Base-by-base conservation (phyloP, 2,888 invertebrate genomes). In the Pasiphila rectangulata region DNA sequence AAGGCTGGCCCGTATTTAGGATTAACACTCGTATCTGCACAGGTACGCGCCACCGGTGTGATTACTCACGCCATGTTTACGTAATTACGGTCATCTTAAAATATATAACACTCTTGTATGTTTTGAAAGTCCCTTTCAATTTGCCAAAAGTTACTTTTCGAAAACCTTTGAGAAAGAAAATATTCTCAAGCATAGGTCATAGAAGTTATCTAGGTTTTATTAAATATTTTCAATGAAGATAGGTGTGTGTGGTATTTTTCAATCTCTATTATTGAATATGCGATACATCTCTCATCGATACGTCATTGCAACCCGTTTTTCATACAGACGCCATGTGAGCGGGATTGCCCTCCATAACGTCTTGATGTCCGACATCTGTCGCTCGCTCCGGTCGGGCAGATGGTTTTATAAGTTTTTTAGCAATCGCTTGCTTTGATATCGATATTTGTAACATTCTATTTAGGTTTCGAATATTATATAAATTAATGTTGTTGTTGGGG, bases 321-420 rank as follows among this genome's bases (percentile, higher is more conserved):
- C 69, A 64, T 72, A 59, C 38, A 15, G 27, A n/a, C 65, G 67
- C 68, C 75, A 77, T 71, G 69, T 74, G 79, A 79, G 63, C 69
- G 68, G 79, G 79, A 82, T 84, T 79, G 78, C 79, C 75, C 76
- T 69, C 79, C 60, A 70, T 83, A 81, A 85, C 78, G 81, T 83
- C 86, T 84, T 82, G 79, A 85, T 83, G 78, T 77, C 76, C 50
- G 69, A 74, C 86, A 86, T 79, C 78, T 85, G 86, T 70, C 69
- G 71, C 37, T 37, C 68, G 63, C 58, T 66, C 60, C 71, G 64
- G 67, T 63, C 64, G 58, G 54, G 59, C 84, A 79, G 74, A 82
- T 83, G 83, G 72, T 78, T 77, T 79, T 75, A 75, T 74, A 63
- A 62, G 65, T 75, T 80, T 79, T 79, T 80, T 75, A 69, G 68